A percentile compares a stretch with the other conserved stretches of the same genome.
phyloP scores from a whole-genome alignment of 1,140 invertebrate genomes.

The Varroa destructor region DNA sequence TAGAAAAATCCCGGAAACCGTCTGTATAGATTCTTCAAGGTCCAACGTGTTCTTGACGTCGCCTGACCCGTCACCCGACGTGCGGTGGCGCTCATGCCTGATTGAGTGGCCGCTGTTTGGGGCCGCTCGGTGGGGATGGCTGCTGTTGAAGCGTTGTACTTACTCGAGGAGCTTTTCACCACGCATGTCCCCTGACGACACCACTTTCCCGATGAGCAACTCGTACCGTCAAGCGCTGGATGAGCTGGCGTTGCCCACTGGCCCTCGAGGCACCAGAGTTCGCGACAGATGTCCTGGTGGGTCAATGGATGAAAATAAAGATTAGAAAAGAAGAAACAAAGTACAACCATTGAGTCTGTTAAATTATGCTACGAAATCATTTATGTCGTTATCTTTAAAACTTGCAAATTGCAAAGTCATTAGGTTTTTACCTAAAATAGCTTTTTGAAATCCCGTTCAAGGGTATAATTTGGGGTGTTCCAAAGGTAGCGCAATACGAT shows the following conservation, averaged over 20 bases:
- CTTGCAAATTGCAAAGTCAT: not conserved
- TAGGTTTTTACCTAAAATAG: not conserved
- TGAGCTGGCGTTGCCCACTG: slow-evolving; percentile 41
- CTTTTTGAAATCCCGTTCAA: not conserved
- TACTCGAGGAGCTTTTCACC: slow-evolving; percentile 5
- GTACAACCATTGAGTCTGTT: not conserved
- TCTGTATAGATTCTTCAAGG: slow-evolving; percentile 11
- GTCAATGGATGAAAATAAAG: slow-evolving; percentile 23
- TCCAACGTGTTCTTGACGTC: not conserved
- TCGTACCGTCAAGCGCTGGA: slow-evolving; percentile 41
- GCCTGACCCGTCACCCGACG: not conserved
- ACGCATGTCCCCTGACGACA: slow-evolving; percentile 10
- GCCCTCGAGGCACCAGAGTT: slow-evolving; percentile 40
- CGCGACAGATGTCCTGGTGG: slow-evolving; percentile 51
- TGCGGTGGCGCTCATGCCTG: not conserved
- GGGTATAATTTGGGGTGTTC: too few relatives aligned
- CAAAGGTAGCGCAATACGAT: too few relatives aligned
- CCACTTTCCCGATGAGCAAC: slow-evolving; percentile 35
- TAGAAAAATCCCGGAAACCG: not conserved
- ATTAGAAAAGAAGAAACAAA: not conserved
- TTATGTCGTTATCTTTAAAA: not conserved
- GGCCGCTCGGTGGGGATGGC: not conserved
- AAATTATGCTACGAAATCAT: slow-evolving; percentile 8
- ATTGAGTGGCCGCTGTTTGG: not conserved
- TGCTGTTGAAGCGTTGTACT: not conserved